Evolutionary conservation across 2,888 invertebrate species (phyloP).

Genomic region (Machimus atricapillus): DNA sequence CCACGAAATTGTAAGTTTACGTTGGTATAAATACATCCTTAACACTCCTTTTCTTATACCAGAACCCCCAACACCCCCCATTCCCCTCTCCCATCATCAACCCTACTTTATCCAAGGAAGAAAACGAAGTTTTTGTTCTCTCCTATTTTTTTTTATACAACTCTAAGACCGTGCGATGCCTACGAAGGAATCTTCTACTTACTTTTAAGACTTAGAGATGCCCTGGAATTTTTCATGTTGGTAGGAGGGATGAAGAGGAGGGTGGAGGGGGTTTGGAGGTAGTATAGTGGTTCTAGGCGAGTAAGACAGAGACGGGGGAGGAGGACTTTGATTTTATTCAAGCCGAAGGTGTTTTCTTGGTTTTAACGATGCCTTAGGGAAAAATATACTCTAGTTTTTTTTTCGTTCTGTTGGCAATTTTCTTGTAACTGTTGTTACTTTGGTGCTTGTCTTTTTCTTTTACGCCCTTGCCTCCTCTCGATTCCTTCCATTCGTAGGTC

Average conservation of each 20-base stretch:
- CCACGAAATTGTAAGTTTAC: background rate
- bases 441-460: background rate
- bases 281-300: too few relatives aligned
- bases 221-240: background rate
- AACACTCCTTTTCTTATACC: background rate
- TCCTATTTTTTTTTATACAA: background rate
- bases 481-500: too few relatives aligned
- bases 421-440: background rate
- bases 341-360: constrained; percentile 1
- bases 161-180: background rate
- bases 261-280: too few relatives aligned
- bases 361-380: constrained; percentile 28
- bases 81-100: background rate
- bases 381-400: background rate
- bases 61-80: background rate
- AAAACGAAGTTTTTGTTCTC: background rate
- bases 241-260: background rate
- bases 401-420: background rate
- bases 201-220: background rate
- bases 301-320: background rate
- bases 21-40: background rate
- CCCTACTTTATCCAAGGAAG: background rate
- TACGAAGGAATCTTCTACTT: background rate
- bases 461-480: background rate
- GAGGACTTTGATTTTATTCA: background rate